Evolutionary conservation across 2,113 vertebrate genomes (phyloP).

Genomic region (Aspidoscelis tigris): DNA sequence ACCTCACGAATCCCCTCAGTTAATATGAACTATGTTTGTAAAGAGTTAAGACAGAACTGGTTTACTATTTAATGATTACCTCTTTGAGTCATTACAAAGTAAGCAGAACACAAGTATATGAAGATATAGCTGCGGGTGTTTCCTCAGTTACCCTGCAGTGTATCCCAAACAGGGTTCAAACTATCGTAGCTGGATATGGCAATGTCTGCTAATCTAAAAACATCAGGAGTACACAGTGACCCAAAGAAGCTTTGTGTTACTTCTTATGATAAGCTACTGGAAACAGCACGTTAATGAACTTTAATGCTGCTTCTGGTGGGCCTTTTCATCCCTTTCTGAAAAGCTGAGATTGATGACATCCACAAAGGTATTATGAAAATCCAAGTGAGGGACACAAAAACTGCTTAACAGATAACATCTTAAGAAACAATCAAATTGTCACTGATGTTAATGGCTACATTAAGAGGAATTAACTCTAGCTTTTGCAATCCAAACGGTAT

Average conservation of each 20-base stretch:
- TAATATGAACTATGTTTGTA: conserved; percentile 18
- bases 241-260: conserved; percentile 34
- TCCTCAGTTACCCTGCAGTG: too few relatives aligned
- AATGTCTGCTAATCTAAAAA: too few relatives aligned
- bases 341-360: too few relatives aligned
- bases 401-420: background rate
- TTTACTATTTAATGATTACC: conserved; percentile 45
- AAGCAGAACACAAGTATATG: too few relatives aligned
- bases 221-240: conserved; percentile 19
- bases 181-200: too few relatives aligned
- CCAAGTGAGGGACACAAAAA: background rate
- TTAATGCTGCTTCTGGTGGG: conserved; percentile 11
- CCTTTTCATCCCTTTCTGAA: conserved; percentile 28
- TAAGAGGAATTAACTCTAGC: background rate
- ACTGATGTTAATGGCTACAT: background rate
- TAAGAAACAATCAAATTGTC: background rate
- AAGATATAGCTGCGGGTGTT: too few relatives aligned
- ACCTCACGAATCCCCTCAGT: too few relatives aligned
- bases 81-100: background rate
- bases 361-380: background rate
- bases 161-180: too few relatives aligned
- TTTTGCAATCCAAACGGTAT: background rate
- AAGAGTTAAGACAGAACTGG: conserved; percentile 24
- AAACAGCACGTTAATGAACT: conserved; percentile 46
- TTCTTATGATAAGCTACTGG: conserved; percentile 45